These are phyloP conservation scores for Saguinus midas DNA, from an alignment of 2,113 vertebrate genomes.

Conservation along the genomic window DNA sequence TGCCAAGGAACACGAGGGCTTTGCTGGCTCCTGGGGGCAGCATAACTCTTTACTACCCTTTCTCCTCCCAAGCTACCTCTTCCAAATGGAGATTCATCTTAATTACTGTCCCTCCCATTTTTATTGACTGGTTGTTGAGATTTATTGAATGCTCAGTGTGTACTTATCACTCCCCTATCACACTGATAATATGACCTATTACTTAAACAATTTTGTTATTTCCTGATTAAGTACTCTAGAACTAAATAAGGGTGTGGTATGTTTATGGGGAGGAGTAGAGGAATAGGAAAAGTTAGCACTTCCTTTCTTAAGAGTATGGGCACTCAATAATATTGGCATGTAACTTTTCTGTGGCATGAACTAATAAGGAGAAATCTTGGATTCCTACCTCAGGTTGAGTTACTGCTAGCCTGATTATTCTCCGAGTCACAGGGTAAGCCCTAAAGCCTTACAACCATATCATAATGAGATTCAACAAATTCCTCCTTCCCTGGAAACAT, in stretches of 20 bases:
- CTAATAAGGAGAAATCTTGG: background rate
- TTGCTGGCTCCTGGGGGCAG: conserved; percentile 51
- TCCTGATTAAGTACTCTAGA: conserved; percentile 50
- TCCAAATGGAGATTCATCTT: conserved; percentile 19
- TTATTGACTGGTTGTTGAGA: conserved; percentile 67
- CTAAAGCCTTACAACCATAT: background rate
- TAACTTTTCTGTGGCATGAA: background rate
- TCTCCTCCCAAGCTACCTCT: background rate
- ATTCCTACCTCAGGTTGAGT: background rate
- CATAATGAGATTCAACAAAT: background rate
- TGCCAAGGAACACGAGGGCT: background rate
- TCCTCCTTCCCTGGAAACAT: background rate
- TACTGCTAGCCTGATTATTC: background rate
- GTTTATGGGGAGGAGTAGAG: background rate
- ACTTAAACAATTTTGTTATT: conserved; percentile 45
- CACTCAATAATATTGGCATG: background rate
- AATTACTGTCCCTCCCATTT: conserved; percentile 53
- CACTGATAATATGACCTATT: conserved; percentile 46
- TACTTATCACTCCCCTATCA: conserved; percentile 54
- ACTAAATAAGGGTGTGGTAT: conserved; percentile 31
- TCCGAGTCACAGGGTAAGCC: background rate
- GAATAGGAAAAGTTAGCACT: background rate
- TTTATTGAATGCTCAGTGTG: conserved; percentile 54
- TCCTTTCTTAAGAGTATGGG: background rate
- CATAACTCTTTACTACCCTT: background rate